Conservation (phyloP, 2,113 vertebrate species). For the Drymodes brunneopygia region DNA sequence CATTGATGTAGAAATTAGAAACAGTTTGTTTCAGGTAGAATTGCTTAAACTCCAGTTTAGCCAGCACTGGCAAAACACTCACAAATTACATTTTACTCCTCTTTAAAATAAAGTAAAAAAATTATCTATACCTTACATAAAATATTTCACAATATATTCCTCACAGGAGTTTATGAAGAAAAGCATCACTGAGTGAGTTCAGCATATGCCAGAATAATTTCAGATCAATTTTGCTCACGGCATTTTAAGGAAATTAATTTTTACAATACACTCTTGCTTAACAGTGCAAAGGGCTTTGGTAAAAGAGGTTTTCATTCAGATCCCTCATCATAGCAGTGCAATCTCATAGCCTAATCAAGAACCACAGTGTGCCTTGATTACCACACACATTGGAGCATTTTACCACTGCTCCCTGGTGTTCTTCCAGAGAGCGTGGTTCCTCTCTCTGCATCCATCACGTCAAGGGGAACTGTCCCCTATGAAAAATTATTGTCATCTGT, state of each 20-base stretch:
- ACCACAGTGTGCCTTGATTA: constrained; percentile 42
- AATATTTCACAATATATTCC: neutral
- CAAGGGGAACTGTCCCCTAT: constrained; percentile 35
- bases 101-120: constrained; percentile 39
- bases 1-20: constrained; percentile 28
- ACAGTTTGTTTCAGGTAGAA: constrained; percentile 12
- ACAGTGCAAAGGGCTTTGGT: constrained; percentile 49
- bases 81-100: constrained; percentile 44
- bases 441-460: constrained; percentile 41
- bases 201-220: constrained; percentile 53
- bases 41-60: constrained; percentile 13
- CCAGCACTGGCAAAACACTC: neutral
- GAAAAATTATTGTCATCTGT: constrained; percentile 53
- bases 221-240: constrained; percentile 59
- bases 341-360: constrained; percentile 50
- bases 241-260: constrained; percentile 61
- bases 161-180: constrained; percentile 1
- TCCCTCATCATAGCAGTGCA: neutral
- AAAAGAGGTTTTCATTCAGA: constrained; percentile 39
- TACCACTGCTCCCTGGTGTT: constrained; percentile 29
- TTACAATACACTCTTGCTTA: constrained; percentile 47
- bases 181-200: constrained; percentile 40
- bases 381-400: constrained; percentile 25
- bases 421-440: neutral
- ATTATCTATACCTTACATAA: constrained; percentile 48